Conservation (phyloP, 2,888 invertebrate species). For the Amblyjoppa proteus region DNA sequence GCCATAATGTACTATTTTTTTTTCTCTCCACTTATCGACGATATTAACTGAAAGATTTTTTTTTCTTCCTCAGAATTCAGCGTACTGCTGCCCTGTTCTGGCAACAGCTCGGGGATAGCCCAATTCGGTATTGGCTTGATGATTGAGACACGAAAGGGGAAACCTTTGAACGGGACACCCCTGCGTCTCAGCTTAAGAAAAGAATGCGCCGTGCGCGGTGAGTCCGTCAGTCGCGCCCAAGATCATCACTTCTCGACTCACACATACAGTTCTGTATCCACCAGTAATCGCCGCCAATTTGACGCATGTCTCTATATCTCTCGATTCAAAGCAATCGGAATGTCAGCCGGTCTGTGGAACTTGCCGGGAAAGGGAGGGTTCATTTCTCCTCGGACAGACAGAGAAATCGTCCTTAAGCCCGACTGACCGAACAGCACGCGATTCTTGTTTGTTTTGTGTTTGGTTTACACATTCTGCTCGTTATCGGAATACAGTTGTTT, state of each 20-base stretch:
- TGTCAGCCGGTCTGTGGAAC: conserved; percentile 36
- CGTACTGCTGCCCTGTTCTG: conserved; percentile 94
- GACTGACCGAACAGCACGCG: neutral
- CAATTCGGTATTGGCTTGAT: conserved; percentile 94
- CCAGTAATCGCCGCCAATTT: conserved; percentile 82
- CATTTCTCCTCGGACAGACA: neutral
- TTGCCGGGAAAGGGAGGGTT: neutral
- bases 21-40: neutral
- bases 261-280: conserved; percentile 84
- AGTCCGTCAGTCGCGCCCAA: conserved; percentile 86
- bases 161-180: conserved; percentile 94
- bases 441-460: neutral
- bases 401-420: neutral
- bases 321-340: conserved; percentile 72
- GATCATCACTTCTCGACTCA: conserved; percentile 82
- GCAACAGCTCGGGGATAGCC: conserved; percentile 95
- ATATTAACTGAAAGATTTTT: neutral
- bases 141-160: conserved; percentile 92
- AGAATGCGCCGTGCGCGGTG: conserved; percentile 97
- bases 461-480: neutral
- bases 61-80: conserved; percentile 90
- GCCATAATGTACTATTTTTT: no score
- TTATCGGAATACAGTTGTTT: conserved; percentile 27
- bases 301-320: conserved; percentile 72
- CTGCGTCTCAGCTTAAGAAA: conserved; percentile 94